These are phyloP conservation scores for Carlito syrichta DNA, from an alignment of 2,113 vertebrate genomes.

Conservation along the genomic window DNA sequence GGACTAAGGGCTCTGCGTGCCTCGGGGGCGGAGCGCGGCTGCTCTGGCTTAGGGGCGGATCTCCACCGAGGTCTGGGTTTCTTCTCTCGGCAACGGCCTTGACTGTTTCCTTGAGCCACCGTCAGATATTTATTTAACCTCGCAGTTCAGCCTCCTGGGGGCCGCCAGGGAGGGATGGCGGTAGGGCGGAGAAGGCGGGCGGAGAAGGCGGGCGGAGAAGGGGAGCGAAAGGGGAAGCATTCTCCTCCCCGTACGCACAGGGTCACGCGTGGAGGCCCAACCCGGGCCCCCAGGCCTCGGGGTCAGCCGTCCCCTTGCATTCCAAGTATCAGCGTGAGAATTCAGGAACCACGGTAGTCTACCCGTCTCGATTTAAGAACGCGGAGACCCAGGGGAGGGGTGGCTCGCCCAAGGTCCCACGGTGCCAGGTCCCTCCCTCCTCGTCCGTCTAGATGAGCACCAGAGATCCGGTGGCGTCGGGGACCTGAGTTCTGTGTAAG, in stretches of 20 bases:
- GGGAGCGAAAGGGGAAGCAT: not conserved
- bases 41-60: constrained; percentile 48
- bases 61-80: constrained; percentile 81
- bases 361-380: not conserved
- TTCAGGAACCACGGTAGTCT: not conserved
- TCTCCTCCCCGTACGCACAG: not conserved
- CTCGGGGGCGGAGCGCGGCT: not conserved
- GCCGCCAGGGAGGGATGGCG: constrained; percentile 39
- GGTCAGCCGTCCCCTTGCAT: not conserved
- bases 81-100: constrained; percentile 78
- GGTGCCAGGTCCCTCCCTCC: not conserved
- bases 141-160: constrained; percentile 67
- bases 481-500: not conserved
- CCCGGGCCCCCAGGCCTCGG: not conserved
- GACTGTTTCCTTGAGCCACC: constrained; percentile 81
- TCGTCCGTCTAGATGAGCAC: not conserved
- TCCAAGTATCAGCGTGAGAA: not conserved
- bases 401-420: not conserved
- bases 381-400: not conserved
- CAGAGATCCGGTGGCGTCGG: not conserved
- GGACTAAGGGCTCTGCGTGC: not conserved
- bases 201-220: not conserved
- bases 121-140: constrained; percentile 85
- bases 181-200: not conserved
- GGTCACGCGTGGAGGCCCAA: not conserved